phyloP scores from a whole-genome alignment of 2,113 vertebrate genomes.

The Lamprotornis superbus region DNA sequence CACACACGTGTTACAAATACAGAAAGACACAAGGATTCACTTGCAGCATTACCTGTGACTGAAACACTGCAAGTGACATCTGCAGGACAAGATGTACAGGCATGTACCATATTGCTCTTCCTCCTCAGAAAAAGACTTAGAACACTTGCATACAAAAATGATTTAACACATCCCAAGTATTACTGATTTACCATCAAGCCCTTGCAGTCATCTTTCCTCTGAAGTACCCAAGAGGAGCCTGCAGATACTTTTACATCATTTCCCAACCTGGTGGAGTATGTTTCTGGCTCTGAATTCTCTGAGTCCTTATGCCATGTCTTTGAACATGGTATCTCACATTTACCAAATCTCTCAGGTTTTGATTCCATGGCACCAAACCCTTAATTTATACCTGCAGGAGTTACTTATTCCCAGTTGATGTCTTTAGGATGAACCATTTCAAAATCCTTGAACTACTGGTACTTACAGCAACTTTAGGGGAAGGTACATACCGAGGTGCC shows the following conservation, averaged over 20 bases:
- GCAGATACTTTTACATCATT: background rate
- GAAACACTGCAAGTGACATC: background rate
- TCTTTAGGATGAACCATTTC: background rate
- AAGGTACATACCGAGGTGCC: background rate
- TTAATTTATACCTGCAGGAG: background rate
- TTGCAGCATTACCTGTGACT: fast-evolving
- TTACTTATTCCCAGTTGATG: background rate
- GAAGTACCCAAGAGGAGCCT: background rate
- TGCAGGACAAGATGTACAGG: background rate
- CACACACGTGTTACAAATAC: fast-evolving
- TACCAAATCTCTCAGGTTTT: background rate
- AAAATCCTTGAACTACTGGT: background rate
- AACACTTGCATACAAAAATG: background rate
- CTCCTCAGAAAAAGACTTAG: background rate
- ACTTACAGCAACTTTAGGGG: background rate
- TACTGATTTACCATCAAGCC: background rate
- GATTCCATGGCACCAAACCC: background rate
- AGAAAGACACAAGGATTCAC: fast-evolving
- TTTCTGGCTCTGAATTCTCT: background rate
- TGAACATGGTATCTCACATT: fast-evolving
- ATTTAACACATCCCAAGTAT: background rate
- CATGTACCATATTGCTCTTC: background rate
- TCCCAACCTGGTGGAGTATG: background rate
- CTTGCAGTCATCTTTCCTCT: background rate
- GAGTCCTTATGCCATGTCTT: background rate